phyloP scores from a whole-genome alignment of 2,888 invertebrate species.

The Conistra vaccinii region DNA sequence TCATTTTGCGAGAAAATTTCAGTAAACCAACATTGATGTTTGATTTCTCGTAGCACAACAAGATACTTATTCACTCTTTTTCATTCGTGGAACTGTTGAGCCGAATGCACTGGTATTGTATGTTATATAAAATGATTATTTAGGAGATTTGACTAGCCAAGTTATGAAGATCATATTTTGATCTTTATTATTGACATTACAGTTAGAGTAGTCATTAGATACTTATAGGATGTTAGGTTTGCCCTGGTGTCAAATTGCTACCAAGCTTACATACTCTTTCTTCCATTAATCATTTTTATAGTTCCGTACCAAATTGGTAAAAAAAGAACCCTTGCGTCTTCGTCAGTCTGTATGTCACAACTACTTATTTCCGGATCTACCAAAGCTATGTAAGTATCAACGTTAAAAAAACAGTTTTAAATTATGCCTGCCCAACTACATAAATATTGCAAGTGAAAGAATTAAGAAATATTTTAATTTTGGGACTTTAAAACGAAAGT shows the following conservation, averaged over 20 bases:
- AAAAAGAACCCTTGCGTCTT: background rate
- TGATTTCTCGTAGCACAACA: background rate
- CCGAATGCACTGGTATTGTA: background rate
- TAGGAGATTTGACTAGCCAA: background rate
- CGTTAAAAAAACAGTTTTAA: background rate
- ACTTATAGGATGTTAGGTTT: background rate
- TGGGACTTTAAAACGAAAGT: background rate
- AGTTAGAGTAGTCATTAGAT: constrained; percentile 6
- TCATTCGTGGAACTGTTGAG: background rate
- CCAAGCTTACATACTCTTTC: background rate
- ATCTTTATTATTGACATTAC: background rate
- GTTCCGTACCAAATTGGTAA: too few species aligned
- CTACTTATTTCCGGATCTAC: background rate
- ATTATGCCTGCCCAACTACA: background rate
- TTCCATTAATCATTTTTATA: background rate
- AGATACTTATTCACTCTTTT: background rate
- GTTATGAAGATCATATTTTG: constrained; percentile 2
- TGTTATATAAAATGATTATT: background rate
- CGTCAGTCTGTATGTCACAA: background rate
- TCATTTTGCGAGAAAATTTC: constrained; percentile 14
- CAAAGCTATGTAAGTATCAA: background rate
- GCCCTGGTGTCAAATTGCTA: background rate
- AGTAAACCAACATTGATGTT: background rate
- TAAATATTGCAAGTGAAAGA: background rate
- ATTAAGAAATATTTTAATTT: background rate